Conservation (phyloP, 1,140 invertebrate species). For the Zaprionus inermis region DNA sequence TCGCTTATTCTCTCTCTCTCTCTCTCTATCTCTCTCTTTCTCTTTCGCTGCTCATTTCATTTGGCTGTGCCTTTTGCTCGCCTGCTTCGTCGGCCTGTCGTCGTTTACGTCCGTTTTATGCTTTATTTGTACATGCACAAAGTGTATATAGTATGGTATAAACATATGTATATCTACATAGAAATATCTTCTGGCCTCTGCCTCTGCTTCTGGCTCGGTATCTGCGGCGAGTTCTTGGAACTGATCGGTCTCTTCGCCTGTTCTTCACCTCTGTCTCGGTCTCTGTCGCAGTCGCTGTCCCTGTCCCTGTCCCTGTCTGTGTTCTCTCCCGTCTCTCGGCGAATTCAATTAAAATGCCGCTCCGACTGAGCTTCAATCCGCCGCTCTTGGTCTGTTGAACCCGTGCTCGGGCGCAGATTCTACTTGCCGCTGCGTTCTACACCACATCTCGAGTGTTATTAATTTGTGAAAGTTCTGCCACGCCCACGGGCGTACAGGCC, state of each 20-base stretch:
- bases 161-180: slow-evolving; percentile 19
- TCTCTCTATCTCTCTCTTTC: slow-evolving; percentile 26
- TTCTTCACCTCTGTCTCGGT: slow-evolving; percentile 16
- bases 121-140: slow-evolving; percentile 42
- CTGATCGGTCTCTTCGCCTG: slow-evolving; percentile 52
- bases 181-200: background rate
- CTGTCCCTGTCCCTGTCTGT: background rate
- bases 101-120: slow-evolving; percentile 59
- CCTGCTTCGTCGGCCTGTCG: slow-evolving; percentile 46
- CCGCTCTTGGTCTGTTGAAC: slow-evolving; percentile 60
- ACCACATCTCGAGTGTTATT: slow-evolving; percentile 62
- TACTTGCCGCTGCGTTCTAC: slow-evolving; percentile 19
- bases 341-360: slow-evolving; percentile 79
- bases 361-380: slow-evolving; percentile 29
- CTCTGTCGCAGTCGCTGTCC: background rate
- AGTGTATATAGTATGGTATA: slow-evolving; percentile 13
- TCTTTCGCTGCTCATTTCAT: slow-evolving; percentile 49
- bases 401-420: slow-evolving; percentile 32
- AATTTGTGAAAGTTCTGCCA: slow-evolving; percentile 80
- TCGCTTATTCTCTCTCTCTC: too few relatives aligned
- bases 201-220: background rate
- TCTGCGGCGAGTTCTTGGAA: slow-evolving; percentile 69
- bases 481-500: slow-evolving; percentile 43
- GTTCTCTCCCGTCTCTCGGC: slow-evolving; percentile 50
- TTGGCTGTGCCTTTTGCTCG: slow-evolving; percentile 43